Conservation (phyloP, 1,140 invertebrate genomes). For the Aphelenchoides avenae region DNA sequence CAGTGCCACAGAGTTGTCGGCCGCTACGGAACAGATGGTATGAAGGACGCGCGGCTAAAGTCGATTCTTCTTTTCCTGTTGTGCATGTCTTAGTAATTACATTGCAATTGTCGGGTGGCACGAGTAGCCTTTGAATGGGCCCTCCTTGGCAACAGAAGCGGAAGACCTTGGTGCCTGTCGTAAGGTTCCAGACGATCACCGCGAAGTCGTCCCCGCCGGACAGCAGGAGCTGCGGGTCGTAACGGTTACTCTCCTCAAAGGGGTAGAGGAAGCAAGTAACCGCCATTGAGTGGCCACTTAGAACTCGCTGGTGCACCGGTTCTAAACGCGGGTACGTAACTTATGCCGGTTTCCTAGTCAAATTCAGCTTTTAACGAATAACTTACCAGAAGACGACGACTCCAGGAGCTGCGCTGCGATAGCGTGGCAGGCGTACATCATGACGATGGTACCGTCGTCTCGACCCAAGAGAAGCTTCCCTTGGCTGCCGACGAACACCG, state of each 20-base stretch:
- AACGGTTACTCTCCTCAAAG: conserved; percentile 81
- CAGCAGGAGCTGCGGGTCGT: conserved; percentile 82
- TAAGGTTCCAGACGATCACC: conserved; percentile 93
- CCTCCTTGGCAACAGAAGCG: conserved; percentile 91
- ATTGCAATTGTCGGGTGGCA: conserved; percentile 84
- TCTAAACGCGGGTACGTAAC: conserved; percentile 19
- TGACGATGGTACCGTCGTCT: conserved; percentile 92
- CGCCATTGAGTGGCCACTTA: conserved; percentile 82
- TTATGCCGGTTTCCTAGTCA: background rate
- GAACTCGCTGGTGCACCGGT: conserved; percentile 60
- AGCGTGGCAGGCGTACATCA: conserved; percentile 88
- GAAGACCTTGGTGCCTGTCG: conserved; percentile 80
- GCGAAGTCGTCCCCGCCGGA: conserved; percentile 96
- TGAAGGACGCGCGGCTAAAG: conserved; percentile 81
- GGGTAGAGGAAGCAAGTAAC: conserved; percentile 94
- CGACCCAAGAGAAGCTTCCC: conserved; percentile 86
- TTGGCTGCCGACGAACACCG: conserved; percentile 85
- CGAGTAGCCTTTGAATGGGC: conserved; percentile 76
- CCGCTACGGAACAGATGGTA: conserved; percentile 91
- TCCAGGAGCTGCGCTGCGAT: conserved; percentile 87
- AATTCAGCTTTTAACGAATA: conserved; percentile 2
- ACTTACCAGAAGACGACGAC: conserved; percentile 60
- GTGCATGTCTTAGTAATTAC: conserved; percentile 66
- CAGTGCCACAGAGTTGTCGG: conserved; percentile 91
- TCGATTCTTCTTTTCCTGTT: conserved; percentile 3